These are phyloP conservation scores for Megaleporinus macrocephalus DNA, from an alignment of 2,113 vertebrate species.

Conservation along the genomic window DNA sequence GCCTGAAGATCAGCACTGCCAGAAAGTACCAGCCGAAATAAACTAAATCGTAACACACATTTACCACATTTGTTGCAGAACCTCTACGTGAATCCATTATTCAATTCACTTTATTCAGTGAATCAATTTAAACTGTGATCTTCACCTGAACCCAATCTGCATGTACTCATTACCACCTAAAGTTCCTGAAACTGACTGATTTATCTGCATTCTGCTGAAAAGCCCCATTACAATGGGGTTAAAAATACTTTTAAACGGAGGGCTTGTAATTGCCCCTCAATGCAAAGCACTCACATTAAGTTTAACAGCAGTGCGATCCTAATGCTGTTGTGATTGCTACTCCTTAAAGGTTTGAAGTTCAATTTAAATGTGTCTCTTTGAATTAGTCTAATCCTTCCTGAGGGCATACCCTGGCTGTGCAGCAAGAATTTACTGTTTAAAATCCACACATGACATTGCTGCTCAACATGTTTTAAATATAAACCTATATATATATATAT, in stretches of 20 bases:
- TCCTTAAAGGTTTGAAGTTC: conserved; percentile 63
- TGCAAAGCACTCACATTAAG: conserved; percentile 23
- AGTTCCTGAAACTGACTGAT: not conserved
- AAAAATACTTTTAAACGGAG: conserved; percentile 58
- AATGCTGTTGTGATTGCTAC: conserved; percentile 51
- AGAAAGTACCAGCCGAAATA: not conserved
- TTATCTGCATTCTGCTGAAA: conserved; percentile 58
- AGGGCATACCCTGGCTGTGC: conserved; percentile 42
- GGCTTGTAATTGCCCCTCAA: conserved; percentile 58
- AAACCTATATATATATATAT: not conserved
- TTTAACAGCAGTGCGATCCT: conserved; percentile 52
- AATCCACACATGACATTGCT: not conserved
- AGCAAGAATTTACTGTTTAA: conserved; percentile 5
- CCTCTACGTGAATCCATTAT: not conserved
- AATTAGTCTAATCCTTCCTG: conserved; percentile 56
- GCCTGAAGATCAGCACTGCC: no score
- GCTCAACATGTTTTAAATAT: not conserved
- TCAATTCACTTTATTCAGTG: no score
- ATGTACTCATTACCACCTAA: not conserved
- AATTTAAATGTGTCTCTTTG: conserved; percentile 62
- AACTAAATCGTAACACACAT: no score
- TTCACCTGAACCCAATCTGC: not conserved
- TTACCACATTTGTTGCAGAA: not conserved
- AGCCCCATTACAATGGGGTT: conserved; percentile 58
- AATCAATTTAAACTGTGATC: not conserved